Evolutionary conservation across 2,888 invertebrate species (phyloP), one percentile per base, ranked within the genome.

Genomic region (Caenorhabditis afra): DNA sequence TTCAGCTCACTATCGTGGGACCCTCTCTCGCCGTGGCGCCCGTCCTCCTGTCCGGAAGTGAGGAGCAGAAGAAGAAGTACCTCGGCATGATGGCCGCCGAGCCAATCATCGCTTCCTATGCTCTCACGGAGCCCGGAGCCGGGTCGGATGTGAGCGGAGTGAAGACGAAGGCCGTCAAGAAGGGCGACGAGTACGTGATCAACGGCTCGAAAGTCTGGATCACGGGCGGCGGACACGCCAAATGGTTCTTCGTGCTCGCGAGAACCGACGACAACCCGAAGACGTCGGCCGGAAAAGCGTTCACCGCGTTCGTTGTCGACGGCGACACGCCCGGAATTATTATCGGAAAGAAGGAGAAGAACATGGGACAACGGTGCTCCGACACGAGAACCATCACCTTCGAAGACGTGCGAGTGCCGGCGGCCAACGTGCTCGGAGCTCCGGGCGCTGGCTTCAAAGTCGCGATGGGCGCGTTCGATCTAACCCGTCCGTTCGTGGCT

Each of bases 301-400:
- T 73, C 45, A 73, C 73, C 4, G 55, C 57, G 39, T 73, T 73
- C 22, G 23, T 73, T 5, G 64, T 73, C 12, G 73, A 73, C n/a
- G 64, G 49, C 18, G 64, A 57, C 20, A 47, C 73, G 2, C 55
- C 61, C 11, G 73, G 73, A 50, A 41, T 73, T 16, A 50, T 22
- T 11, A 3, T 94, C 3, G 97, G 97, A 29, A 94, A 96, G 87
- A 97, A 97, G 91, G 97, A 97, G 93, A 92, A 93, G 86, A 98
- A 97, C 91, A 96, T 98, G 97, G 97, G 97, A 0, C 97, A 98
- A 91, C 93, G 95, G 83, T 95, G 95, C 18, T 96, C 97, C 0
- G 97, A 97, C 90, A 98, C 92, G 1, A 83, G 92, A 74, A 96
- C 96, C 86, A 94, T 98, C 87, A 96, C 96, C 1, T 97, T 98